Conservation (phyloP, 2,888 invertebrate genomes). For the Habrosyne pyritoides region DNA sequence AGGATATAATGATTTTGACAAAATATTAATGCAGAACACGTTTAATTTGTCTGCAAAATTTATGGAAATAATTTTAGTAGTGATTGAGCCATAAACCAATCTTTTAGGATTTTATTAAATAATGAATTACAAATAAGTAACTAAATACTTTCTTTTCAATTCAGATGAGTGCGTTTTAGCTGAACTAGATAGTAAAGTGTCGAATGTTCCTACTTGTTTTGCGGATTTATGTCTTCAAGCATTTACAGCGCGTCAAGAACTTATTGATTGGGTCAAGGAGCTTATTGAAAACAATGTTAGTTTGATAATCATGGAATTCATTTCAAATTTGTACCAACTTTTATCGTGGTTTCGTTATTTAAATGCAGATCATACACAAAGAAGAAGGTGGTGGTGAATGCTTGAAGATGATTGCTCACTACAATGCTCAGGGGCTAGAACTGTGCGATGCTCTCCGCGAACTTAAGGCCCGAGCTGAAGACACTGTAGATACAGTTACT, state of each 20-base stretch:
- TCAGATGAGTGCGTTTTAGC: constrained; percentile 60
- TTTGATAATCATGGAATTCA: constrained; percentile 6
- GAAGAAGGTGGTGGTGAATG: constrained; percentile 49
- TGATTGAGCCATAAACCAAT: too few relatives aligned
- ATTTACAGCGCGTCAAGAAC: constrained; percentile 69
- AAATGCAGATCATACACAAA: constrained; percentile 26
- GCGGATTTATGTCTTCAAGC: constrained; percentile 72
- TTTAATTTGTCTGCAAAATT: too few relatives aligned
- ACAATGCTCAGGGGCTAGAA: constrained; percentile 65
- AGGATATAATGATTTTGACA: too few relatives aligned
- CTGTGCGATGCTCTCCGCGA: constrained; percentile 65
- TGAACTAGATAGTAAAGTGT: constrained; percentile 57
- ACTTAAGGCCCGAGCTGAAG: constrained; percentile 58
- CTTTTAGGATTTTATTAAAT: too few relatives aligned
- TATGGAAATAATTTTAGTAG: too few relatives aligned
- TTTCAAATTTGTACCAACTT: constrained; percentile 7
- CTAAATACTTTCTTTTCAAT: constrained; percentile 12
- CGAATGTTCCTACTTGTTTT: constrained; percentile 62
- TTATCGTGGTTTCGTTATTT: constrained; percentile 6
- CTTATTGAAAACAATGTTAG: constrained; percentile 57
- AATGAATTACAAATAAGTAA: constrained; percentile 2
- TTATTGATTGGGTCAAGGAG: constrained; percentile 74
- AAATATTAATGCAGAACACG: too few relatives aligned
- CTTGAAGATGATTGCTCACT: constrained; percentile 57
- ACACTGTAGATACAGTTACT: constrained; percentile 55